These are phyloP conservation scores for Gracilinanus agilis DNA, from an alignment of 2,113 vertebrate species.

Conservation along the genomic window DNA sequence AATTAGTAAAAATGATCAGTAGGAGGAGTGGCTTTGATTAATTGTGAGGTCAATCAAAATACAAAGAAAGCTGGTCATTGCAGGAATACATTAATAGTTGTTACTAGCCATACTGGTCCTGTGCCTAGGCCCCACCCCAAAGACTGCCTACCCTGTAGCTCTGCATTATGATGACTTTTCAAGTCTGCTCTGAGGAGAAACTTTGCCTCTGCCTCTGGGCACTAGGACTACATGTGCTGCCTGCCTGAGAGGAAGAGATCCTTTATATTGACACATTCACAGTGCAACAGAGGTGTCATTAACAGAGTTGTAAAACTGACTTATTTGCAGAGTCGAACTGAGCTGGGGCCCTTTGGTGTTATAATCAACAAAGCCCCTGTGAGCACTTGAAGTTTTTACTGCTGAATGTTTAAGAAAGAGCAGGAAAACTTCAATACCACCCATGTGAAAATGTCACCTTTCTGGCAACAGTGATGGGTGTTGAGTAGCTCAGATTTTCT, in stretches of 20 bases:
- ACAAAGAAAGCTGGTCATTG: neutral
- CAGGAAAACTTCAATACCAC: conserved; percentile 4
- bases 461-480: neutral
- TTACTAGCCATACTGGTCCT: neutral
- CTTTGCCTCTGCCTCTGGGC: neutral
- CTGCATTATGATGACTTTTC: neutral
- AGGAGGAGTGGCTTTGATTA: neutral
- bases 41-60: neutral
- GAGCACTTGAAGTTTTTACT: conserved; percentile 8
- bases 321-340: neutral
- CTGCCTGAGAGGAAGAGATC: neutral
- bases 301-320: conserved; percentile 8
- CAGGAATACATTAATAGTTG: neutral
- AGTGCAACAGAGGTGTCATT: neutral
- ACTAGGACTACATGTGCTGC: neutral
- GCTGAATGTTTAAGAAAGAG: conserved; percentile 8
- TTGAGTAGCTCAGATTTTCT: neutral
- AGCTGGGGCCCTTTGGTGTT: conserved; percentile 2
- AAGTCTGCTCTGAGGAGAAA: neutral
- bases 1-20: neutral
- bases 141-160: neutral
- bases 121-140: neutral
- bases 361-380: conserved; percentile 7
- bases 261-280: neutral
- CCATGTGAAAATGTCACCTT: conserved; percentile 7